Conservation (phyloP, 2,113 vertebrate species). For the Oryzias javanicus region DNA sequence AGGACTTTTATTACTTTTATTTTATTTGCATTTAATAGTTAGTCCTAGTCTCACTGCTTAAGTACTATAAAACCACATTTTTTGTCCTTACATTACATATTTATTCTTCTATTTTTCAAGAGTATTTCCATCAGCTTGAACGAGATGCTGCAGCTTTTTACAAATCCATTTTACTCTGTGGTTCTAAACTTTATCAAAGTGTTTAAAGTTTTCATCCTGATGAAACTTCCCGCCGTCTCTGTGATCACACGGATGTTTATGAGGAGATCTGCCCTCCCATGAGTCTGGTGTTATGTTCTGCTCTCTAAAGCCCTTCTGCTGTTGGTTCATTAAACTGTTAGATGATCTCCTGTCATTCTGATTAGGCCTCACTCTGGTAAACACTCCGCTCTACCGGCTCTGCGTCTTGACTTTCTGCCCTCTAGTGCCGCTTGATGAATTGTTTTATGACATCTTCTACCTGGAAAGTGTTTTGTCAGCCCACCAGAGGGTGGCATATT, state of each 20-base stretch:
- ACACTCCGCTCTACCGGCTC: not conserved
- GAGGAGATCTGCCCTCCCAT: slow-evolving; percentile 22
- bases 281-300: slow-evolving; percentile 30
- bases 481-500: slow-evolving; percentile 28
- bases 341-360: slow-evolving; percentile 27
- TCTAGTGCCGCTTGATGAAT: slow-evolving; percentile 15
- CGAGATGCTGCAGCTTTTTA: too few species aligned
- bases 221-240: too few species aligned
- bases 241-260: not conserved
- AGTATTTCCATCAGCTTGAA: too few species aligned
- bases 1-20: too few species aligned
- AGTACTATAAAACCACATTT: too few species aligned
- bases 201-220: too few species aligned
- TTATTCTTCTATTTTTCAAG: too few species aligned
- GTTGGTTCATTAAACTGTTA: slow-evolving; percentile 40
- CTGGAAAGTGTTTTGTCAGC: slow-evolving; percentile 24
- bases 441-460: slow-evolving; percentile 26
- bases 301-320: slow-evolving; percentile 49
- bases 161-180: too few species aligned
- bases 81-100: too few species aligned
- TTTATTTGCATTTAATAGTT: too few species aligned
- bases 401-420: slow-evolving; percentile 13
- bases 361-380: slow-evolving; percentile 47
- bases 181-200: too few species aligned
- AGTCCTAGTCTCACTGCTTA: too few species aligned